Evolutionary conservation across 2,797 vertebrate genomes (phyloP), one percentile per base, ranked within the genome.

Genomic region (Thamnophis elegans): DNA sequence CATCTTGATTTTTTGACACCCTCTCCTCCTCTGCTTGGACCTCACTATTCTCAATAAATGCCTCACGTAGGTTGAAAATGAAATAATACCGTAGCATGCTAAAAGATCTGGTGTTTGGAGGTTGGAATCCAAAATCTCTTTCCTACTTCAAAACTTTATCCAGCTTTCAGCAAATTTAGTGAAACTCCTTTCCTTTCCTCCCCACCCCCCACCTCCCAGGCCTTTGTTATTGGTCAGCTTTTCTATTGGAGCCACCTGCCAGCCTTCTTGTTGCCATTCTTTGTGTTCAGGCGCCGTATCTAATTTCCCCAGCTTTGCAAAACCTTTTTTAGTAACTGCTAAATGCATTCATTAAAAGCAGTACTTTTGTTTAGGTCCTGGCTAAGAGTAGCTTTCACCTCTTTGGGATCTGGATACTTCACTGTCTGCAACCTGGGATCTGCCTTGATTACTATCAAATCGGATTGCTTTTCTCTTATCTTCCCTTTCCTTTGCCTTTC

Each of bases 221-320:
- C 55, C 10, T 68, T 90, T 68, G n/a, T 54, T 36, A 13, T 47
- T 4, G n/a, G 55, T 62, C 89, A 93, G 92, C 85, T 87, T 85
- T 62, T 91, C 65, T 42, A 10, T 47, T 60, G 42, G 22, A 47
- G 56, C 65, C 42, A 54, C 65, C 56, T 88, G 85, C 92, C 92
- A 93, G 68, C 26, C 56, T 88, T 88, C 5, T n/a, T 1, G 10
- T 89, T 51, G 82, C 53, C 89, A 25, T 26, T 82, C 25, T 89
- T 91, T 88, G 25, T 82, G 56, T 62, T 42, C 86, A 62, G 86
- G 47, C 32, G 14, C 86, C 22, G 47, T 85, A 62, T 93, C 90
- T 60, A 22, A 91, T 91, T 93, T 88, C 92, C 68, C 62, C 47
- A 42, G 16, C 90, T 88, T 55, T n/a, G n/a, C 65, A 88, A 85